These are phyloP conservation scores for Zelostemma sp. DNA, from an alignment of 1,140 invertebrate genomes.

Conservation along the genomic window DNA sequence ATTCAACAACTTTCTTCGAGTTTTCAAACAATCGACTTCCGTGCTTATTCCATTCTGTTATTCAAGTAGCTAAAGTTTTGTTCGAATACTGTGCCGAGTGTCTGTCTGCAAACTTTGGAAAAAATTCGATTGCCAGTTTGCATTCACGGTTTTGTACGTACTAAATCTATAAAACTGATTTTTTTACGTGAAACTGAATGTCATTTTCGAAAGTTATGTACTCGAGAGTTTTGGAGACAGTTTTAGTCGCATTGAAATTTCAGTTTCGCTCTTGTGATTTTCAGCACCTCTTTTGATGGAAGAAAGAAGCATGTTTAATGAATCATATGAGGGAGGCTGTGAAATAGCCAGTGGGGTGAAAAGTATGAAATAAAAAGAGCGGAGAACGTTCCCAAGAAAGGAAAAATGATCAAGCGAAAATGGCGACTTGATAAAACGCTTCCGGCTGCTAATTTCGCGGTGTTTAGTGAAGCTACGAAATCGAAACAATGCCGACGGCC, in stretches of 20 bases:
- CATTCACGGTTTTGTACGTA: no score
- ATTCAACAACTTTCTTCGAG: no score
- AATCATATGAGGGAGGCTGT: neutral
- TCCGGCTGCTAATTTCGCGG: neutral
- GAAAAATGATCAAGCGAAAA: neutral
- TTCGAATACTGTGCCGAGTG: no score
- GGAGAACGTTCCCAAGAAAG: neutral
- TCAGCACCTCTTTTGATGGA: neutral
- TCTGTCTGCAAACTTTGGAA: no score
- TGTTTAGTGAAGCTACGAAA: neutral
- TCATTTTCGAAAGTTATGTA: neutral
- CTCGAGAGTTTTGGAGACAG: neutral
- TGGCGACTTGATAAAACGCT: neutral
- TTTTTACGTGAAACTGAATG: neutral
- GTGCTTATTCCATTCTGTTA: no score
- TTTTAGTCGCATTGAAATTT: neutral
- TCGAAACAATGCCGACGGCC: slow-evolving; percentile 1
- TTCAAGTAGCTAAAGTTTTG: no score
- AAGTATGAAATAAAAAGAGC: neutral
- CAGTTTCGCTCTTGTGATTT: no score
- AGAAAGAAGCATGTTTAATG: neutral
- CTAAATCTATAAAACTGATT: no score
- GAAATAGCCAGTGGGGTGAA: neutral
- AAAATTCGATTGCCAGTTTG: no score
- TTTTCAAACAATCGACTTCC: no score